Evolutionary conservation across 2,113 vertebrate species (phyloP).

Genomic region (human): GRCh38 chr4:135784001-135784500

Average conservation of each 20-base stretch:
- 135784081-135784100: background rate
- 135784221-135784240: background rate
- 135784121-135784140: background rate
- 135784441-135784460: background rate
- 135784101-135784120: background rate
- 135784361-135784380: background rate
- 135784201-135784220: background rate
- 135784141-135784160: no score
- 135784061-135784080: background rate
- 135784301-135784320: background rate
- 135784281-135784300: background rate
- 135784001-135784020: background rate
- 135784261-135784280: background rate
- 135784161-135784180: background rate
- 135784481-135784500: background rate
- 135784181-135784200: background rate
- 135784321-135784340: background rate
- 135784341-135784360: accelerated
- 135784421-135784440: background rate
- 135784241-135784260: background rate
- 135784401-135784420: background rate
- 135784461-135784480: background rate
- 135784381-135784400: background rate
- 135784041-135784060: background rate
- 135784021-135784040: background rate